phyloP scores from a whole-genome alignment of 1,140 invertebrate species.

The Drosophila persimilis region DNA sequence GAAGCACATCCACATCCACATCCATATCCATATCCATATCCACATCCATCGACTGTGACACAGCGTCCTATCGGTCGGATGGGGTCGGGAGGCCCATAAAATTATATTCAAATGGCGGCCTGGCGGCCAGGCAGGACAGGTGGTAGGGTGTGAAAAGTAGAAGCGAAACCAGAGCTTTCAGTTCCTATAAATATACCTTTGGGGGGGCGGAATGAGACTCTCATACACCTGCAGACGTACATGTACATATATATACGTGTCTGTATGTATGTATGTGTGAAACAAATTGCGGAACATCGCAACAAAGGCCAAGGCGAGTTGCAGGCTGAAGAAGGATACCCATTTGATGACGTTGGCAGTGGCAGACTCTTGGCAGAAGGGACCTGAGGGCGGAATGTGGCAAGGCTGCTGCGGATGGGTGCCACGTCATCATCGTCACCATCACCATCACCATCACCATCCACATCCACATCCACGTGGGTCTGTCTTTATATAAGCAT shows the following conservation, averaged over 20 bases:
- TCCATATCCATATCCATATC: not conserved
- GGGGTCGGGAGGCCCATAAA: slow-evolving; percentile 33
- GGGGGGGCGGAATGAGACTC: slow-evolving; percentile 1
- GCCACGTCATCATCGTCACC: slow-evolving; percentile 44
- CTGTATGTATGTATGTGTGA: slow-evolving; percentile 17
- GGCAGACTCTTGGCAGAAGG: not conserved
- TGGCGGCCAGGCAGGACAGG: slow-evolving; percentile 26
- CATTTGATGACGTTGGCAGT: slow-evolving; percentile 47
- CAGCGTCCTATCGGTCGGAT: slow-evolving; percentile 10
- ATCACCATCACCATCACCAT: not conserved
- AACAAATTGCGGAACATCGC: slow-evolving; percentile 50
- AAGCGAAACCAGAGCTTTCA: slow-evolving; percentile 6
- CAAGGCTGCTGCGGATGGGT: slow-evolving; percentile 48
- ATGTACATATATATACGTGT: slow-evolving; percentile 33
- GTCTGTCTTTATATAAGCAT: slow-evolving; percentile 53
- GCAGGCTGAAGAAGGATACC: slow-evolving; percentile 46
- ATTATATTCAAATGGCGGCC: slow-evolving; percentile 53
- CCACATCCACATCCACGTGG: slow-evolving; percentile 39
- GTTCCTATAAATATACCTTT: slow-evolving; percentile 45
- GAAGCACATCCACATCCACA: slow-evolving; percentile 23
- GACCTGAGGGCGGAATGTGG: not conserved
- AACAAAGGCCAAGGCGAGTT: slow-evolving; percentile 50
- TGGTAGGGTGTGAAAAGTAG: slow-evolving; percentile 8
- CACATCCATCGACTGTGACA: slow-evolving; percentile 36
- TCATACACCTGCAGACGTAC: slow-evolving; percentile 3